Conservation (phyloP, 2,113 vertebrate species). For the Salvelinus alpinus region DNA sequence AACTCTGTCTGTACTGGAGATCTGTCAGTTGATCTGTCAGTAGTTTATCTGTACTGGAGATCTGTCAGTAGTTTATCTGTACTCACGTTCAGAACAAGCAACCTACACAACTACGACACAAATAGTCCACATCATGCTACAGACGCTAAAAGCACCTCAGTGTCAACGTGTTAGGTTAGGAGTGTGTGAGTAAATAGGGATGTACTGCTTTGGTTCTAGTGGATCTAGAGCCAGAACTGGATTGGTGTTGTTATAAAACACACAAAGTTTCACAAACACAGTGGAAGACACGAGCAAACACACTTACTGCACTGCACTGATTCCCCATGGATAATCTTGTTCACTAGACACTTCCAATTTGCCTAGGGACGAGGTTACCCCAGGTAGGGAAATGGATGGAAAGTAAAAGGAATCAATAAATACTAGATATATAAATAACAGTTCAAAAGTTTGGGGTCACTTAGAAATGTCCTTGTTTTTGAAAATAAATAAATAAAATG, state of each 20-base stretch:
- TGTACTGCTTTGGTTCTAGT: conserved; percentile 2
- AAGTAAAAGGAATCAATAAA: neutral
- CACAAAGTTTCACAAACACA: neutral
- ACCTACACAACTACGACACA: conserved; percentile 9
- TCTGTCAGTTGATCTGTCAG: conserved; percentile 27
- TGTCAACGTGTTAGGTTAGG: neutral
- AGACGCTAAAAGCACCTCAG: conserved; percentile 31
- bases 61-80: neutral
- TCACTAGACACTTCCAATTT: neutral
- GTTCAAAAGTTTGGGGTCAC: no score
- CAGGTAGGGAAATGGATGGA: neutral
- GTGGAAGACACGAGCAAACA: neutral
- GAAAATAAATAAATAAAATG: no score
- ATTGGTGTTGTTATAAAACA: neutral
- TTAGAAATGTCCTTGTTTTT: no score
- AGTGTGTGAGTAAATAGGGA: neutral
- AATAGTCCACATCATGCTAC: conserved; percentile 31
- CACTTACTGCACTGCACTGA: no score
- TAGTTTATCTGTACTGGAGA: neutral
- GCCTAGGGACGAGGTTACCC: no score
- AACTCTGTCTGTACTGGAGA: no score
- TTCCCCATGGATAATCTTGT: neutral
- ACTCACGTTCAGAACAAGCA: conserved; percentile 8
- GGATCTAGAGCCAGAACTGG: neutral
- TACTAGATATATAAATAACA: neutral